phyloP scores from a whole-genome alignment of 2,113 vertebrate species.

The Seriola dumerili region DNA sequence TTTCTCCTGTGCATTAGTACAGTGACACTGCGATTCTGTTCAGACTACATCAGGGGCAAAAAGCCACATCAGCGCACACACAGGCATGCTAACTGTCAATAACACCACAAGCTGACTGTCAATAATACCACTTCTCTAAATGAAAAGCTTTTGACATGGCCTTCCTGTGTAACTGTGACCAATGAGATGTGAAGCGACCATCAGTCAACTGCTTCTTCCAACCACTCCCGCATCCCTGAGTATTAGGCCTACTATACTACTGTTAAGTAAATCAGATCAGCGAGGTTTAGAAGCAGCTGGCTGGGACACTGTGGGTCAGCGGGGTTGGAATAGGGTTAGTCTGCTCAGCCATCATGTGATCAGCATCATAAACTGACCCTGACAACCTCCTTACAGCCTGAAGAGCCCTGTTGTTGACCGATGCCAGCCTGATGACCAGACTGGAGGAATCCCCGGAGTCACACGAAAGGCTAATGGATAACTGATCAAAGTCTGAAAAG shows the following conservation, averaged over 20 bases:
- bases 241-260: neutral
- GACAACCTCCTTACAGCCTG: neutral
- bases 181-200: neutral
- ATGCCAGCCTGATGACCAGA: neutral
- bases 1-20: neutral
- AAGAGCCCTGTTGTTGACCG: neutral
- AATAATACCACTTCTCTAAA: constrained; percentile 6
- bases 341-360: constrained; percentile 67
- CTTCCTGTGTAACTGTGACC: neutral
- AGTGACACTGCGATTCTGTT: constrained; percentile 13
- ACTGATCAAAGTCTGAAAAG: constrained; percentile 21
- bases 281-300: constrained; percentile 45
- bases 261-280: constrained; percentile 58
- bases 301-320: constrained; percentile 48
- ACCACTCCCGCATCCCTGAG: neutral
- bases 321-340: constrained; percentile 31
- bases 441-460: neutral
- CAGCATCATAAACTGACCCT: constrained; percentile 30
- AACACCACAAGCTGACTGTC: neutral
- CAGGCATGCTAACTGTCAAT: neutral
- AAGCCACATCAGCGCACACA: neutral
- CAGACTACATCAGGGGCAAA: constrained; percentile 2
- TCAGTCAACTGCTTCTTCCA: neutral
- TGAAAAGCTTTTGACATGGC: neutral
- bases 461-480: neutral